Evolutionary conservation across 2,113 vertebrate genomes (phyloP), one percentile per base, ranked within the genome.

Genomic region (Rhipidura dahli): DNA sequence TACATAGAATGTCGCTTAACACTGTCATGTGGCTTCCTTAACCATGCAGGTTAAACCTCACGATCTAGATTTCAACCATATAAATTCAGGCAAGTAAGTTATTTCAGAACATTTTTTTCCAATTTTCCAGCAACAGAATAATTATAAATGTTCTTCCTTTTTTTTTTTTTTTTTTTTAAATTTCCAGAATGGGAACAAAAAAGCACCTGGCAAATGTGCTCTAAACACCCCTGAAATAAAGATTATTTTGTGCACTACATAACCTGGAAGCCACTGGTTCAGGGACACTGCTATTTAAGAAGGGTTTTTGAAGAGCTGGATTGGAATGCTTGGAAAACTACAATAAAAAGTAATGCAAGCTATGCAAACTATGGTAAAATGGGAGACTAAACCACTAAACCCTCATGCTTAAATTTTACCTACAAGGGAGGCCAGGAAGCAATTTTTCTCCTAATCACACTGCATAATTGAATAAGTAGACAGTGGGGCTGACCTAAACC

Each of bases 391-490:
- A 94, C 42, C 17, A 49, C 23, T 65, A 66, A 90, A 94, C 42
- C 17, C 30, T 91, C 78, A 65, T n/a, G 64, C 82, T 95, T 90
- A 56, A 70, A 86, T 92, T 88, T 91, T 92, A 83, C 64, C 42
- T 88, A 17, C 60, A 23, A 40, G 27, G 64, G 77, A 95, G 66
- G 51, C 10, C 72, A 76, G 71, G 63, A 94, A 93, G 40, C 35
- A 87, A 31, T 91, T 92, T 95, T 95, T 83, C 61, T 90, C 59
- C 56, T 78, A 79, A 66, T 70, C 44, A 56, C 39, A 37, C n/a
- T 64, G 17, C 40, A 54, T 68, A 92, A 94, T 71, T 96, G 78
- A 65, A 26, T 88, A 94, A 87, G 50, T 93, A 87, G 76, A 82
- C 56, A 63, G 64, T 28, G 27, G 28, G 35, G 70, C 79, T 94